Evolutionary conservation across 1,140 invertebrate genomes (phyloP), one percentile per base, ranked within the genome.

Genomic region (Pinna nobilis): DNA sequence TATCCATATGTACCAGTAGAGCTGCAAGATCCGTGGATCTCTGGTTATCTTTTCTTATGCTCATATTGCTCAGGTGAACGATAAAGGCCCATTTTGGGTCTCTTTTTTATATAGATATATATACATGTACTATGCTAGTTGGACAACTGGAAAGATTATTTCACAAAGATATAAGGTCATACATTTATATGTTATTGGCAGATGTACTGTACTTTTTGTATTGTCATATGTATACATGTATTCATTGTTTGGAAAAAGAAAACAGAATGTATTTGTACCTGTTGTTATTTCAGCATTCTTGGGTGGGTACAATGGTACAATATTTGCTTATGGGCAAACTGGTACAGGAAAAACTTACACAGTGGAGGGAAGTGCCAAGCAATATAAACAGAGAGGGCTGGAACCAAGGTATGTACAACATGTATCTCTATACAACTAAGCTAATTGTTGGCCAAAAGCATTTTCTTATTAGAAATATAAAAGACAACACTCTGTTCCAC

Each of bases 271-370:
- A 39, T 51, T 9, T 47, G 15, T 41, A 5, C 9, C 39, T 44
- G 30, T 49, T 65, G 20, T 49, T 23, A 41, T 80, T 86, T 15
- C 57, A 83, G 98, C 95, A 15, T 97, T 99, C 7, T 91, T 99
- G 33, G 88, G 88, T 87, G 91, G 90, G 6, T 91, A 90, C 77
- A 91, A 91, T 88, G 91, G 90, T 15, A 91, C 91, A 25, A 90
- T 91, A 51, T 91, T 91, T 84, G 91, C 91, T 32, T 91, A 91
- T 85, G 91, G 91, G 20, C 91, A 91, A 82, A 91, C 91, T 35
- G 91, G 87, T 13, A 87, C 84, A 32, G 88, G 88, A 0, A 89
- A 89, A 76, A 89, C 88, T 6, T 87, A 82, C 66, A 88, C 88
- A 30, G 84, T 89, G 66, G 88, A 89, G 61, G 87, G 86, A 2